Evolutionary conservation across 2,888 invertebrate species (phyloP).

Genomic region (Phaedon cochleariae): DNA sequence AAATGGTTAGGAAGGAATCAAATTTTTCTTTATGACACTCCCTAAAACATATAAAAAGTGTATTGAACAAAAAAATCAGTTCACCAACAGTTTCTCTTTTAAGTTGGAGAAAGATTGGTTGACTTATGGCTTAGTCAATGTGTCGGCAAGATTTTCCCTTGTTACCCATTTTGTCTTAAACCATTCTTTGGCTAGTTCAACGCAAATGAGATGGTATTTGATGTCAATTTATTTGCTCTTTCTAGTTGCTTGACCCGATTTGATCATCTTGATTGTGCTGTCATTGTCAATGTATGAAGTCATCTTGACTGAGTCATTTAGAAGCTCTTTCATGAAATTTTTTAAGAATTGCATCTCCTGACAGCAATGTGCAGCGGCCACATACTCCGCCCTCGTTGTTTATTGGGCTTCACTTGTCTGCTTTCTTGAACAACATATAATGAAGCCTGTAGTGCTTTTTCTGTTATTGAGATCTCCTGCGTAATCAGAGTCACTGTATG

Average conservation of each 20-base stretch:
- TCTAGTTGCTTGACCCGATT: not conserved
- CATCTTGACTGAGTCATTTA: not conserved
- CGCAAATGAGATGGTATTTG: not conserved
- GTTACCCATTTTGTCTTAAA: not conserved
- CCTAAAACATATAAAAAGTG: not conserved
- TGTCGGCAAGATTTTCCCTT: not conserved
- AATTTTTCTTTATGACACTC: not conserved
- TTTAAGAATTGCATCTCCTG: constrained; percentile 1
- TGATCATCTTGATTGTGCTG: constrained; percentile 1
- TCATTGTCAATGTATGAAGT: not conserved
- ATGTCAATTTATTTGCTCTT: not conserved
- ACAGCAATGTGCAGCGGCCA: constrained; percentile 7
- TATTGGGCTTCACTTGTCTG: not conserved
- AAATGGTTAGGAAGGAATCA: not conserved
- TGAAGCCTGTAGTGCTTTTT: not conserved
- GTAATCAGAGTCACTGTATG: too few relatives aligned
- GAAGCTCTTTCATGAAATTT: not conserved
- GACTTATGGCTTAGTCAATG: not conserved
- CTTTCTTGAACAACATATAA: not conserved
- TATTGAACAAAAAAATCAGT: not conserved
- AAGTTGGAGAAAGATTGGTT: not conserved
- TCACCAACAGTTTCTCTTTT: not conserved
- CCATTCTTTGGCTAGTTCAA: not conserved
- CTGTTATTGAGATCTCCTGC: too few relatives aligned
- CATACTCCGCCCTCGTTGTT: constrained; percentile 2